Conservation (phyloP, 2,888 invertebrate species). For the Timema podura region DNA sequence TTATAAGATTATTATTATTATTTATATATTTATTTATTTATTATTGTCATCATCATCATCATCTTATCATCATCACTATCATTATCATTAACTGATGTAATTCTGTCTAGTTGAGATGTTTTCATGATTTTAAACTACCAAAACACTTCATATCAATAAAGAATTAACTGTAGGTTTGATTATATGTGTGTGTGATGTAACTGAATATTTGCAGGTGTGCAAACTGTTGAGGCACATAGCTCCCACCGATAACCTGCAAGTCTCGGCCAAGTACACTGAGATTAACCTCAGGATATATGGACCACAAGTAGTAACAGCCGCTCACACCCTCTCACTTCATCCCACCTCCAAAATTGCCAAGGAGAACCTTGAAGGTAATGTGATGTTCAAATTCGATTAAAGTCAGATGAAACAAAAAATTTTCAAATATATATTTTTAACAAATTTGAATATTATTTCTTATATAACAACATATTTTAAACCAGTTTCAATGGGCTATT, state of each 20-base stretch:
- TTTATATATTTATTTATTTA: too few relatives aligned
- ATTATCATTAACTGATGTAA: too few relatives aligned
- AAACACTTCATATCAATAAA: too few relatives aligned
- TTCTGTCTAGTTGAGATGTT: too few relatives aligned
- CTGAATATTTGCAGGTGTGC: conserved; percentile 65
- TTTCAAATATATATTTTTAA: background rate
- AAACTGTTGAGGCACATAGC: conserved; percentile 95
- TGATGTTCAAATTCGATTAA: background rate
- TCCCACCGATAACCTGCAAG: conserved; percentile 88
- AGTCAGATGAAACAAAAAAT: background rate
- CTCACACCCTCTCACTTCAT: conserved; percentile 85
- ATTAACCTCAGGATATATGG: conserved; percentile 92
- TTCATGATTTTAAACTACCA: too few relatives aligned
- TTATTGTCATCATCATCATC: too few relatives aligned
- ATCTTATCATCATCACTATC: too few relatives aligned
- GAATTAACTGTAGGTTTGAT: background rate
- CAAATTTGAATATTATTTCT: too few relatives aligned
- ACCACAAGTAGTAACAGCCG: conserved; percentile 90
- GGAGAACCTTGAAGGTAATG: conserved; percentile 82
- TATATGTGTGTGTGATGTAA: background rate
- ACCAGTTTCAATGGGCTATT: background rate
- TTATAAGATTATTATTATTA: too few relatives aligned
- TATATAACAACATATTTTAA: background rate
- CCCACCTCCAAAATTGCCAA: conserved; percentile 92
- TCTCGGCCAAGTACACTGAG: conserved; percentile 94